A percentile compares a stretch with the other conserved stretches of the same genome.
Evolutionary conservation across 2,797 vertebrate genomes (phyloP).

Genomic region (Aratinga solstitialis): DNA sequence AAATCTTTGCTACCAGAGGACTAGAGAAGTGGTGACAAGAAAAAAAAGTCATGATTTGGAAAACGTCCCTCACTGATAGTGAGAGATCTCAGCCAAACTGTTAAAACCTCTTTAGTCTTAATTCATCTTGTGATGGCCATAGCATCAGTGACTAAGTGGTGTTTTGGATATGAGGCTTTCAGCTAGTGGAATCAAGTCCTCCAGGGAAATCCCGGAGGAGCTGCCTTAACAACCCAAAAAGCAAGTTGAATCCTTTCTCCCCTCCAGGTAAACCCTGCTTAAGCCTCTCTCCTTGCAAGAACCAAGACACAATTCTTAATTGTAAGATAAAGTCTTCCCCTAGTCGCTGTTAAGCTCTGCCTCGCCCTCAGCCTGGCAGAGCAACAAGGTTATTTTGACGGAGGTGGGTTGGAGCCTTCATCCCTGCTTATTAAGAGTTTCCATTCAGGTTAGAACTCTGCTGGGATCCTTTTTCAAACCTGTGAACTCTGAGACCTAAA

Average conservation of each 20-base stretch:
- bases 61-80: not conserved
- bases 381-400: not conserved
- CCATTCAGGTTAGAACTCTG: constrained; percentile 63
- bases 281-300: constrained; percentile 50
- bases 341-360: constrained; percentile 14
- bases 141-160: not conserved
- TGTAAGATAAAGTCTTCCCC: constrained; percentile 39
- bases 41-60: not conserved
- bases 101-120: constrained; percentile 39
- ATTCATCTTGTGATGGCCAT: not conserved
- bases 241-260: not conserved
- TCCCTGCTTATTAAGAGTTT: constrained; percentile 57
- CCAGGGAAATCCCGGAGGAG: not conserved
- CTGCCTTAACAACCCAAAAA: constrained; percentile 60
- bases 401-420: constrained; percentile 39
- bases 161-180: constrained; percentile 19
- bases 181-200: constrained; percentile 35
- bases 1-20: constrained; percentile 1
- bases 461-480: constrained; percentile 54
- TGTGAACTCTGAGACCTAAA: constrained; percentile 47
- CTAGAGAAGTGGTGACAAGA: not conserved
- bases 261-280: not conserved
- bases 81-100: constrained; percentile 23
- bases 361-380: constrained; percentile 10
- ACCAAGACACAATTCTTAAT: constrained; percentile 10